Conservation (phyloP, 2,888 invertebrate species). For the Tipula unca region DNA sequence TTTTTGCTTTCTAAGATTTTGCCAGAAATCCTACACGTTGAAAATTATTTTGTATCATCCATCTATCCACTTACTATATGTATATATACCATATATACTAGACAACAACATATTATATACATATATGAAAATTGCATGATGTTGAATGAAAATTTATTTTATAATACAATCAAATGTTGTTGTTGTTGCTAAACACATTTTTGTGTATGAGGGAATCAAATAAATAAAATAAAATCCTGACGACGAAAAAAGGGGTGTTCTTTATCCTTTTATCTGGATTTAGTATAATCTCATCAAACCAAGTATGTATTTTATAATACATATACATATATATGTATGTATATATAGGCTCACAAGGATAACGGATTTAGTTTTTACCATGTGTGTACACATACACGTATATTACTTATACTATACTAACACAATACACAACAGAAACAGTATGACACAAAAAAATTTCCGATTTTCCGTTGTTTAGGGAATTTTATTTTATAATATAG, state of each 20-base stretch:
- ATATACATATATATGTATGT: not conserved
- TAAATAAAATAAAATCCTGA: conserved; percentile 8
- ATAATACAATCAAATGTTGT: not conserved
- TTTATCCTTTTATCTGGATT: conserved; percentile 45
- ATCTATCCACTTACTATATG: not conserved
- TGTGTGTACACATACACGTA: not conserved
- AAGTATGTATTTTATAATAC: conserved; percentile 25
- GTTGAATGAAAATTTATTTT: not conserved
- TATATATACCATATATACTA: not conserved
- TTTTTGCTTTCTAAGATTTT: not conserved
- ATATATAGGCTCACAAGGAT: not conserved
- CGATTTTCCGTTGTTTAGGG: not conserved
- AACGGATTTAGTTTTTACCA: conserved; percentile 8
- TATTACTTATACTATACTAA: not conserved
- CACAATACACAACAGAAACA: not conserved
- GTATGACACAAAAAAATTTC: not conserved
- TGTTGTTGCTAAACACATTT: not conserved
- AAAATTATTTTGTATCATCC: not conserved
- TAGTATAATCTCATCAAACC: conserved; percentile 43
- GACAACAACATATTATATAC: not conserved
- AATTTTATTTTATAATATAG: not conserved
- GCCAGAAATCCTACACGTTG: not conserved
- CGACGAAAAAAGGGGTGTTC: conserved; percentile 26
- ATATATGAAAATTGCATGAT: not conserved
- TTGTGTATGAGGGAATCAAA: conserved; percentile 8